These are phyloP conservation scores for Alcedo atthis DNA, from an alignment of 2,797 vertebrate species.

Conservation along the genomic window DNA sequence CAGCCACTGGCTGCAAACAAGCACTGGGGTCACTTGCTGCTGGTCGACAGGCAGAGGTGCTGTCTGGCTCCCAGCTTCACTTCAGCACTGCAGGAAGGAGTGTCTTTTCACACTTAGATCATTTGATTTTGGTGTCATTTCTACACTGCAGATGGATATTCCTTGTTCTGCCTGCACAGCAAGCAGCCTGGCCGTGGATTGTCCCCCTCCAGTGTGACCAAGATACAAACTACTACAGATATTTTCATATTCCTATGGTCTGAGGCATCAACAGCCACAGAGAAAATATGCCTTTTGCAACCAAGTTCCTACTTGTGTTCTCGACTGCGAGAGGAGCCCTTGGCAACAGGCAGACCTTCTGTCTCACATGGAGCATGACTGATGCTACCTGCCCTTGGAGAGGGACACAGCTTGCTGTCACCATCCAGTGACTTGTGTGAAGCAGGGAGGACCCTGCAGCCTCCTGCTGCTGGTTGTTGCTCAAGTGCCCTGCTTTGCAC, in stretches of 20 bases:
- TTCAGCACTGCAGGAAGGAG: background rate
- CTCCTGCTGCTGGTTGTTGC: background rate
- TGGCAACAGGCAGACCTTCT: conserved; percentile 13
- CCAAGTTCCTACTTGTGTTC: conserved; percentile 61
- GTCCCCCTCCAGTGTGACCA: background rate
- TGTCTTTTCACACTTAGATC: background rate
- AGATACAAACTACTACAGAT: conserved; percentile 48
- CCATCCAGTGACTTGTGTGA: background rate
- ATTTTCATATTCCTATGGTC: conserved; percentile 65
- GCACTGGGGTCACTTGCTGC: background rate
- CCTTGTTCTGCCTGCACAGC: background rate
- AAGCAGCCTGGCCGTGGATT: background rate
- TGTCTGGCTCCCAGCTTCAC: background rate
- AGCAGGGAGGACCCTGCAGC: background rate
- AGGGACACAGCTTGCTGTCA: background rate
- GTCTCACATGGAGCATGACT: background rate
- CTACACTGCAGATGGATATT: background rate
- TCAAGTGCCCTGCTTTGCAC: background rate
- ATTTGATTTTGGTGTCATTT: background rate
- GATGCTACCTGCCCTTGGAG: background rate
- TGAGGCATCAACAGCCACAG: conserved; percentile 61
- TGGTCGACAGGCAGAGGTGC: background rate
- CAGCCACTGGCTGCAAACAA: background rate
- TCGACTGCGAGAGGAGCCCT: conserved; percentile 28
- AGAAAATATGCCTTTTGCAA: conserved; percentile 62